phyloP scores from a whole-genome alignment of 2,113 vertebrate genomes.

The Chaetodon trifascialis region DNA sequence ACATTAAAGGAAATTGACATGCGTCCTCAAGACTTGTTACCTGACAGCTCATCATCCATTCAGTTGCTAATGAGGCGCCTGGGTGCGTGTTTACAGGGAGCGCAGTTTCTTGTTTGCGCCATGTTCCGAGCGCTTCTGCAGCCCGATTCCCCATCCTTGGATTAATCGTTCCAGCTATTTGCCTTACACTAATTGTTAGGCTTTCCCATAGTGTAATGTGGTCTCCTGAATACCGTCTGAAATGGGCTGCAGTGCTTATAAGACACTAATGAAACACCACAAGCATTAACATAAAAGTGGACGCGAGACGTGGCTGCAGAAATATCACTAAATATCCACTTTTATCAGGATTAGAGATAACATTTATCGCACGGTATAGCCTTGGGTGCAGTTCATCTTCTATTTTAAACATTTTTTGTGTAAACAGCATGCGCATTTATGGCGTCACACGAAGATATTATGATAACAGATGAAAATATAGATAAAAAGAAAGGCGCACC shows the following conservation, averaged over 20 bases:
- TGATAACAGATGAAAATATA: no score
- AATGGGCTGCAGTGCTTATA: constrained; percentile 5
- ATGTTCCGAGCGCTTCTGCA: constrained; percentile 38
- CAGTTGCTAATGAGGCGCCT: constrained; percentile 82
- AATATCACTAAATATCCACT: neutral
- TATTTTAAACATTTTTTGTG: neutral
- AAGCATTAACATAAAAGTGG: constrained; percentile 16
- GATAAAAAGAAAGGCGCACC: no score
- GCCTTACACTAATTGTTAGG: constrained; percentile 67
- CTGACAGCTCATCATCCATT: constrained; percentile 86
- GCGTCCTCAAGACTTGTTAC: constrained; percentile 80
- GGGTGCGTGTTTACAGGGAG: constrained; percentile 70
- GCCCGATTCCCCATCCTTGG: constrained; percentile 48
- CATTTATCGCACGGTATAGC: neutral
- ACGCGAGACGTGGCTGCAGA: neutral
- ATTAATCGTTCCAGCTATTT: constrained; percentile 69
- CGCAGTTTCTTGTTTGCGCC: constrained; percentile 66
- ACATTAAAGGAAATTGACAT: constrained; percentile 87
- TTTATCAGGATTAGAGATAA: neutral
- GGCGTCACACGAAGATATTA: neutral
- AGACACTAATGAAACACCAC: constrained; percentile 11
- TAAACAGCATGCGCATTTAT: neutral
- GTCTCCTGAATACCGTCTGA: constrained; percentile 29
- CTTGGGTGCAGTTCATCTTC: neutral
- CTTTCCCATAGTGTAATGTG: constrained; percentile 57